Percentiles rank a stretch among this genome's conserved stretches.
These are phyloP conservation scores for Sceloporus undulatus DNA, from an alignment of 2,113 vertebrate genomes.

Conservation along the genomic window DNA sequence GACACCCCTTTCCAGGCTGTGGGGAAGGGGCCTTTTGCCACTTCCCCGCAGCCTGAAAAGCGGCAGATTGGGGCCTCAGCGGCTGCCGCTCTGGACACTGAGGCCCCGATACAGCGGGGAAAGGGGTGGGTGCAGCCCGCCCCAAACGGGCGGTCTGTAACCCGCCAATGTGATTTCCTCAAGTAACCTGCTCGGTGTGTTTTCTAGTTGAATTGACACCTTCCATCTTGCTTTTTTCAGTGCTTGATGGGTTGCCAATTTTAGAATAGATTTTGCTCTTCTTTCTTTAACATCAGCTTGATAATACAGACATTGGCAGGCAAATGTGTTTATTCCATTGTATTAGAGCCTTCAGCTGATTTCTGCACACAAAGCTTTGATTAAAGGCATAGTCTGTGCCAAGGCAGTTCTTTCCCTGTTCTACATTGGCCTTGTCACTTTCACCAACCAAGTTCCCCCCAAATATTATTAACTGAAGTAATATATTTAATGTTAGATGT, in stretches of 20 bases:
- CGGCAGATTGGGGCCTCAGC: no score
- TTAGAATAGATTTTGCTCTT: neutral
- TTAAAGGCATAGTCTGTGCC: neutral
- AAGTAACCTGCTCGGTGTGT: no score
- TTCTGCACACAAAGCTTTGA: neutral
- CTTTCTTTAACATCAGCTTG: neutral
- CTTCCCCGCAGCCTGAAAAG: no score
- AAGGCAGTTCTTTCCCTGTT: no score
- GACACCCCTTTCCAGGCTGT: no score
- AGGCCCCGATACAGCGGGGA: no score
- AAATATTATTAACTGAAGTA: neutral
- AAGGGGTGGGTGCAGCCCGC: no score
- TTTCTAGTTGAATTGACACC: neutral
- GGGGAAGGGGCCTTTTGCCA: no score
- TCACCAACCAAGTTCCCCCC: conserved; percentile 23
- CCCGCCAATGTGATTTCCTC: no score
- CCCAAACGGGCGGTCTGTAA: no score
- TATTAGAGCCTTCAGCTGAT: neutral
- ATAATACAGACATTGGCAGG: neutral
- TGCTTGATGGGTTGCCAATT: neutral
- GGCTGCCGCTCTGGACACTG: no score
- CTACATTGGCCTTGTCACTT: neutral
- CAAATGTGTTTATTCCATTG: neutral
- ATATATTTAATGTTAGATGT: conserved; percentile 30
- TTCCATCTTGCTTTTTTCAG: neutral